These are phyloP conservation scores for Ceyx erithaca DNA, from an alignment of 2,797 vertebrate genomes.

Conservation along the genomic window DNA sequence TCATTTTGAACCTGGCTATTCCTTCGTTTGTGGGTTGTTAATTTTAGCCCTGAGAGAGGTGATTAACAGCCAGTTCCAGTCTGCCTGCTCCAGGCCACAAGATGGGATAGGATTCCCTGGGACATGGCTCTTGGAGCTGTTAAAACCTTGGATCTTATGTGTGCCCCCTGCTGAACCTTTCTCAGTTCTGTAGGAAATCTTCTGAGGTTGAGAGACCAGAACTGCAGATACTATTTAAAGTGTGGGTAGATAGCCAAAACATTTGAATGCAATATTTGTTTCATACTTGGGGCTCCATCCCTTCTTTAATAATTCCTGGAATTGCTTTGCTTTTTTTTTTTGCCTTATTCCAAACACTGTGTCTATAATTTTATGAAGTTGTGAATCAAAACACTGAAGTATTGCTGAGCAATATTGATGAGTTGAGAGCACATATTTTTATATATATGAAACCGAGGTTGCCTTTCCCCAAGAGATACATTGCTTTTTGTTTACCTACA, in stretches of 20 bases:
- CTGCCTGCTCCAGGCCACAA: not conserved
- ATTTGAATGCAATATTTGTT: not conserved
- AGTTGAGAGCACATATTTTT: not conserved
- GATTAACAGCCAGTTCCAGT: not conserved
- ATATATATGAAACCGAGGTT: not conserved
- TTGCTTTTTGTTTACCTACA: not conserved
- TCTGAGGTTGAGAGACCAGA: not conserved
- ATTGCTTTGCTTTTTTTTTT: not conserved
- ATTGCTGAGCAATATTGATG: not conserved
- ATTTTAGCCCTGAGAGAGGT: not conserved
- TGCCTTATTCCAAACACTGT: not conserved
- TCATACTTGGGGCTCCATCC: not conserved
- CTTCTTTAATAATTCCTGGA: not conserved
- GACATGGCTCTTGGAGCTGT: not conserved
- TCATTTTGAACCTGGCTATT: not conserved
- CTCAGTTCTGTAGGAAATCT: not conserved
- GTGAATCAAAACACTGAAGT: not conserved
- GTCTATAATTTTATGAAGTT: not conserved
- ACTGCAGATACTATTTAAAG: not conserved
- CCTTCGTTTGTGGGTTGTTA: not conserved
- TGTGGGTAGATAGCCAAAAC: not conserved
- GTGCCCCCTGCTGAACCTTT: not conserved
- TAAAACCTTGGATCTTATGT: not conserved
- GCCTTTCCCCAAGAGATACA: not conserved
- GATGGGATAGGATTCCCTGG: not conserved